Conservation (phyloP, 1,140 invertebrate species). For the Carposina sasakii region DNA sequence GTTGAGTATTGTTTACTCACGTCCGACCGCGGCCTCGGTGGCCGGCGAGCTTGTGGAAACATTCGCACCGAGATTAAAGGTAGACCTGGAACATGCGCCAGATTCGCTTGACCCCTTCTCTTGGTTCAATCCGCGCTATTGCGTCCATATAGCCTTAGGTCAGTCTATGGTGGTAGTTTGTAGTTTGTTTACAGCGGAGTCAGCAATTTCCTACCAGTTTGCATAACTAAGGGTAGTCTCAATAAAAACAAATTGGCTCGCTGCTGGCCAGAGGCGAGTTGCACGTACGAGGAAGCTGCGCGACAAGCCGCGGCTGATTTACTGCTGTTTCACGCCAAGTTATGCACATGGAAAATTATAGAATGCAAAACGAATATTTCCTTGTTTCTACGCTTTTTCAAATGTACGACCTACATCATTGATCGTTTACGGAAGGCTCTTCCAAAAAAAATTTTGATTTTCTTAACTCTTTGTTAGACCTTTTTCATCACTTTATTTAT, state of each 20-base stretch:
- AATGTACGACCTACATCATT: no score
- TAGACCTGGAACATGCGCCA: slow-evolving; percentile 38
- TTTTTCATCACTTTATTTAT: no score
- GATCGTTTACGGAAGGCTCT: no score
- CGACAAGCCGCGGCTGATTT: slow-evolving; percentile 60
- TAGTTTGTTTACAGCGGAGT: slow-evolving; percentile 63
- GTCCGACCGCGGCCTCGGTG: slow-evolving; percentile 45
- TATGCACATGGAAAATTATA: no score
- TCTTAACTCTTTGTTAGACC: no score
- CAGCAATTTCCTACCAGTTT: slow-evolving; percentile 64
- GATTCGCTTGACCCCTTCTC: slow-evolving; percentile 24
- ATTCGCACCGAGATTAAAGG: slow-evolving; percentile 60
- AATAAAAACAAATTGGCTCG: slow-evolving; percentile 69
- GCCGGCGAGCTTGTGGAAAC: slow-evolving; percentile 58
- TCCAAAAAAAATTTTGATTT: no score
- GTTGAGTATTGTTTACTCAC: slow-evolving; percentile 63
- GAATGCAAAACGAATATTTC: no score
- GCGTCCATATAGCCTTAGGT: slow-evolving; percentile 29
- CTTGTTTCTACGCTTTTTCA: no score
- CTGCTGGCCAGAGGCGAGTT: slow-evolving; percentile 60
- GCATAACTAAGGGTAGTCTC: slow-evolving; percentile 67
- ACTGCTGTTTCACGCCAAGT: slow-evolving; percentile 47
- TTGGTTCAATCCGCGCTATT: slow-evolving; percentile 16
- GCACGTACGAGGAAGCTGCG: slow-evolving; percentile 62
- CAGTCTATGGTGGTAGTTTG: slow-evolving; percentile 39